These are phyloP conservation scores for Elegia similella DNA, from an alignment of 2,888 invertebrate genomes.

Conservation along the genomic window DNA sequence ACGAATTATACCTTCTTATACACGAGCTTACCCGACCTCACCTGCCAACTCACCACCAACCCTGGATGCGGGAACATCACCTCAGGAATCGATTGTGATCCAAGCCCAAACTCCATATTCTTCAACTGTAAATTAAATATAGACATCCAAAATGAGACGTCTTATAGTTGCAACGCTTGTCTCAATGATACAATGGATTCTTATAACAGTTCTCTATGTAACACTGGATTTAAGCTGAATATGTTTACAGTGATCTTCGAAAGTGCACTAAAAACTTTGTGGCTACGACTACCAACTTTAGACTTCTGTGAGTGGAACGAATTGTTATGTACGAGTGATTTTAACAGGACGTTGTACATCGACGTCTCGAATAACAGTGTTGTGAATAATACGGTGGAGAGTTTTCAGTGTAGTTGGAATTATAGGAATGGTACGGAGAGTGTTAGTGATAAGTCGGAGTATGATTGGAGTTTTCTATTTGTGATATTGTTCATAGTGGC, in stretches of 20 bases:
- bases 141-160: conserved; percentile 73
- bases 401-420: conserved; percentile 65
- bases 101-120: conserved; percentile 36
- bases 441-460: conserved; percentile 49
- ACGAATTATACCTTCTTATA: conserved; percentile 60
- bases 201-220: conserved; percentile 61
- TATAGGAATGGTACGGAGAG: conserved; percentile 49
- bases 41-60: conserved; percentile 53
- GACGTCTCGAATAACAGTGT: conserved; percentile 44
- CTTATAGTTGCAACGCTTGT: conserved; percentile 63
- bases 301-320: conserved; percentile 58
- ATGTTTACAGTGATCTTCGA: conserved; percentile 63
- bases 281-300: conserved; percentile 60
- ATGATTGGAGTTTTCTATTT: conserved; percentile 92
- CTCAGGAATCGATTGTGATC: conserved; percentile 55
- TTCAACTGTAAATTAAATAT: conserved; percentile 63
- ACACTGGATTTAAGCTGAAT: conserved; percentile 67
- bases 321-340: conserved; percentile 54
- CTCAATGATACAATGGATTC: conserved; percentile 48
- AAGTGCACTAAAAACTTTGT: conserved; percentile 64
- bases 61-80: conserved; percentile 47
- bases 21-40: conserved; percentile 55
- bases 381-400: conserved; percentile 42
- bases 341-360: conserved; percentile 63
- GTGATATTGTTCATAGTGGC: conserved; percentile 93